Evolutionary conservation across 1,140 invertebrate genomes (phyloP).

Genomic region (Littorina saxatilis): DNA sequence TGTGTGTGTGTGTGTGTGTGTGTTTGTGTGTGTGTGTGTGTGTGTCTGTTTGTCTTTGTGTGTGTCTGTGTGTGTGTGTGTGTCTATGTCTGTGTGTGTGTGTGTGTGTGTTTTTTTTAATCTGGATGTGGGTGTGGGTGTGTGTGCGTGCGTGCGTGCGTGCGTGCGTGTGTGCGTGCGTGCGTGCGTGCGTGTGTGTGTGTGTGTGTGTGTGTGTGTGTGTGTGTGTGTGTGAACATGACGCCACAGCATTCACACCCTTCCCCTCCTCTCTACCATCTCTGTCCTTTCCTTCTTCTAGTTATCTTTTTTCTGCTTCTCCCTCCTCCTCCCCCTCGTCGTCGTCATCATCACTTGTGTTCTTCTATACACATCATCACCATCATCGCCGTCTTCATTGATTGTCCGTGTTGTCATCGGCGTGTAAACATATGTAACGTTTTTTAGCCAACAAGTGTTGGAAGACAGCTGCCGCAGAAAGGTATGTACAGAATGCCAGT

Average conservation of each 20-base stretch:
- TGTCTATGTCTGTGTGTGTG: neutral
- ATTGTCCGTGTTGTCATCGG: neutral
- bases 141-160: neutral
- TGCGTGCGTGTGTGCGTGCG: conserved; percentile 19
- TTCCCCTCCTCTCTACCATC: too few relatives aligned
- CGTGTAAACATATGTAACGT: too few relatives aligned
- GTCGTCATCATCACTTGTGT: too few relatives aligned
- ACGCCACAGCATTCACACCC: too few relatives aligned
- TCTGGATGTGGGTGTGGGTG: neutral
- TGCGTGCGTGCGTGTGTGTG: conserved; percentile 13
- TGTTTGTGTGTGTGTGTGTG: neutral
- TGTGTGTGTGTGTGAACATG: conserved; percentile 5
- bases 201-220: conserved; percentile 28
- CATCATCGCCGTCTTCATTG: too few relatives aligned
- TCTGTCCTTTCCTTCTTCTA: neutral
- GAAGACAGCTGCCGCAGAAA: too few relatives aligned
- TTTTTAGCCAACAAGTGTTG: too few relatives aligned
- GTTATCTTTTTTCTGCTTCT: neutral
- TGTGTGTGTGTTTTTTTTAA: neutral
- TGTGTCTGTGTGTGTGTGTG: conserved; percentile 17
- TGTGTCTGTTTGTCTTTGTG: neutral
- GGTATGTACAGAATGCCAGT: too few relatives aligned
- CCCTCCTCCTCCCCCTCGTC: too few relatives aligned
- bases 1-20: neutral
- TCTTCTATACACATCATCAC: too few relatives aligned